Conservation (phyloP, 2,113 vertebrate genomes). For the Dicaeum eximium region DNA sequence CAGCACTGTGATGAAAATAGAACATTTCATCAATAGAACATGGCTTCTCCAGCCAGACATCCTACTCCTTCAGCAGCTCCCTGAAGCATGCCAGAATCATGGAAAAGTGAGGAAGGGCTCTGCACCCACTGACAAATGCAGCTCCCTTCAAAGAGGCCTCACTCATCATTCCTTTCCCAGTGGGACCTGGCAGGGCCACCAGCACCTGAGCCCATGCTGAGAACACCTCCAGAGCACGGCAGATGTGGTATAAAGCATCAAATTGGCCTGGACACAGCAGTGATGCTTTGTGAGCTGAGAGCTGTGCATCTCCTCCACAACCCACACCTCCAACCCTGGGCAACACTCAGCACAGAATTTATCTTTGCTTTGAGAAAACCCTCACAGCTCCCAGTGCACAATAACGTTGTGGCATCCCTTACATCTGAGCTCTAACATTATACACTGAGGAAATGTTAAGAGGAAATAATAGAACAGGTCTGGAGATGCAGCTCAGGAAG, state of each 20-base stretch:
- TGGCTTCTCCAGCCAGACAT: not conserved
- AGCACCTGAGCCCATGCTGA: not conserved
- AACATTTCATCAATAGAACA: too few relatives aligned
- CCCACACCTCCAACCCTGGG: not conserved
- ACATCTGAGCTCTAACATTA: rapidly evolving
- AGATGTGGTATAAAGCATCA: not conserved
- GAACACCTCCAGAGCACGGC: rapidly evolving
- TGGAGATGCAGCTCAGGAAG: not conserved
- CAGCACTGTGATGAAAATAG: not conserved
- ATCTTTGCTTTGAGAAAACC: not conserved
- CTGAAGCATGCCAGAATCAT: rapidly evolving
- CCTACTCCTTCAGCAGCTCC: not conserved
- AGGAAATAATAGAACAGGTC: not conserved
- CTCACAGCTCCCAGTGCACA: not conserved
- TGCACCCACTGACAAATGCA: rapidly evolving
- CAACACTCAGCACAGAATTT: not conserved
- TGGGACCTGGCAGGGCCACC: not conserved
- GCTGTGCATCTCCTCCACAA: not conserved
- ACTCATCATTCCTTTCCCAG: not conserved
- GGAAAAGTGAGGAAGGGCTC: not conserved
- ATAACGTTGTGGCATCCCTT: rapidly evolving
- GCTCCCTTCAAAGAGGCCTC: not conserved
- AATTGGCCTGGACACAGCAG: not conserved
- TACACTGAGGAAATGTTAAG: rapidly evolving
- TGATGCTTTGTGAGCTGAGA: not conserved